Evolutionary conservation across 2,113 vertebrate species (phyloP), one percentile per base, ranked within the genome.

Genomic region (Corapipo altera): DNA sequence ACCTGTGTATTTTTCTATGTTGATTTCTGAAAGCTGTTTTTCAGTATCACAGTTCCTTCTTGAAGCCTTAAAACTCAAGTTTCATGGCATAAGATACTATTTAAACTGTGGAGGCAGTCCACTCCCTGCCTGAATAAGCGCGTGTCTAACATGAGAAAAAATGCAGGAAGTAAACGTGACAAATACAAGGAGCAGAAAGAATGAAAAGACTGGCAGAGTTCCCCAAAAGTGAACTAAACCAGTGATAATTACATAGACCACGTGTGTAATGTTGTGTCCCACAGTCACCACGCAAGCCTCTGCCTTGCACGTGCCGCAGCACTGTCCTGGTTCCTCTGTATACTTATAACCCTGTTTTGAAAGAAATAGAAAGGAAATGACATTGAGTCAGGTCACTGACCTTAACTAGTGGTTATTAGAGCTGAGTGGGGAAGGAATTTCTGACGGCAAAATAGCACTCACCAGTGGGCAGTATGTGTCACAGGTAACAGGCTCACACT

Each of bases 261-360:
- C 33, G 0, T 3, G 91, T 39, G 61, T 59, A 0, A 76, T 23
- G 57, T 84, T 48, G 54, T 79, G 44, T 6, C 59, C 81, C 65
- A 67, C 1, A 12, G 90, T 93, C 28, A 91, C 3, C 12, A 96
- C 21, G 3, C 98, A 98, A 43, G 92, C 95, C 0, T 4, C 70
- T 59, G 52, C 70, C 16, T 89, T 55, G 22, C 98, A 98, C 0
- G 3, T 4, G 8, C 98, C 98, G 0, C 98, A 98, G 89, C 98
- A 98, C 64, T 95, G 67, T 8, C 95, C 97, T 0, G 69, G 15
- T 58, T 8, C 52, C 21, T 19, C 37, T 46, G 74, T 96, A 15
- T 98, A 98, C 69, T 85, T 33, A 12, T 71, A 97, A 69, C 98
- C 98, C 98, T 98, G 93, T 13, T 94, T 85, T n/a, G 83, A 94